A percentile compares a stretch with the other conserved stretches of the same genome.
phyloP scores from a whole-genome alignment of 2,888 invertebrate genomes.

The Epirrhoe tristata region DNA sequence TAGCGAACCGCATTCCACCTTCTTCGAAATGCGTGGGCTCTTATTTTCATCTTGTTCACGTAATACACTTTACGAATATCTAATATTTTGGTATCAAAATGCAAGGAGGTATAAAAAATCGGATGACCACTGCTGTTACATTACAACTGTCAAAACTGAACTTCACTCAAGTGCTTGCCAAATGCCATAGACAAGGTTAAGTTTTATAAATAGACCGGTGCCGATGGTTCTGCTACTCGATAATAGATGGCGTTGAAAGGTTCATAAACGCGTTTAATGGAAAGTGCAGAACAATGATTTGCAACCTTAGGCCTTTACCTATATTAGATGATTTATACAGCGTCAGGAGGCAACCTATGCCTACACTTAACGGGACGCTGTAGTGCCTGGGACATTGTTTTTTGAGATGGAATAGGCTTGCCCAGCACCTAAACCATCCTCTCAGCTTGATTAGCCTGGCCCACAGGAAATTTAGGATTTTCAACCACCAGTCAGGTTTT shows the following conservation, averaged over 20 bases:
- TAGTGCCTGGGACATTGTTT: no score
- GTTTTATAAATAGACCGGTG: conserved; percentile 71
- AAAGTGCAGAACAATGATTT: no score
- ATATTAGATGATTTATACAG: no score
- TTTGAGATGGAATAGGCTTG: no score
- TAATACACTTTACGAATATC: conserved; percentile 83
- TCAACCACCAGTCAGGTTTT: no score
- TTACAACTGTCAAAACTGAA: conserved; percentile 84
- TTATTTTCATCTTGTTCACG: conserved; percentile 85
- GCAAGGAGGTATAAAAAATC: conserved; percentile 83
- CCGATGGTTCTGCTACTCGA: conserved; percentile 58
- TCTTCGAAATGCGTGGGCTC: conserved; percentile 81
- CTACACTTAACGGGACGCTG: no score
- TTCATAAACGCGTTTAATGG: no score
- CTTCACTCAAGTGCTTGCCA: conserved; percentile 79
- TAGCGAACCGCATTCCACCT: conserved; percentile 83
- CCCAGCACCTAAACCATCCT: no score
- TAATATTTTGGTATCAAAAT: conserved; percentile 85
- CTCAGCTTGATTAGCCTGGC: no score
- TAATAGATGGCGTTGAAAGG: conserved; percentile 59
- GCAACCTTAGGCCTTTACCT: no score
- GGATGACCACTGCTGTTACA: conserved; percentile 83
- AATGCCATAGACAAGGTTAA: conserved; percentile 79
- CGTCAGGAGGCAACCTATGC: no score
- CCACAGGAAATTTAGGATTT: no score